Conservation (phyloP, 2,113 vertebrate genomes). For the Brienomyrus longianalis region DNA sequence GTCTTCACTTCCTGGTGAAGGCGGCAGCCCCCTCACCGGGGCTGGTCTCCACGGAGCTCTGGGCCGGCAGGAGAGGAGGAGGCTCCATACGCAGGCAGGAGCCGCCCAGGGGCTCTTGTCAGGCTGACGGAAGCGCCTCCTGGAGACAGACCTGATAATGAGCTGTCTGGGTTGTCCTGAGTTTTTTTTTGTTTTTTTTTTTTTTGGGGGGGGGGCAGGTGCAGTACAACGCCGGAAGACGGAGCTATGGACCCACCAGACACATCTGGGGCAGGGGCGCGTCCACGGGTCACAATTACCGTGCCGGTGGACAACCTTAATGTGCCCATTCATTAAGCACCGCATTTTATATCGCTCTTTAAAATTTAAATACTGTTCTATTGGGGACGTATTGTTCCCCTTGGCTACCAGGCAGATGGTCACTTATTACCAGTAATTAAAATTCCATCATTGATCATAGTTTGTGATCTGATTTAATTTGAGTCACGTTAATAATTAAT, state of each 20-base stretch:
- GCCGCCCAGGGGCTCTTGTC: not conserved
- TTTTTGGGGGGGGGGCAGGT: not conserved
- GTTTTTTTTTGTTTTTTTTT: not conserved
- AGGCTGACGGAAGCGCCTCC: constrained; percentile 10
- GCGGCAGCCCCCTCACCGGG: not conserved
- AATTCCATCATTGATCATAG: constrained; percentile 67
- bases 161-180: not conserved
- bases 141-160: constrained; percentile 18
- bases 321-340: constrained; percentile 54
- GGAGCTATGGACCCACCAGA: not conserved
- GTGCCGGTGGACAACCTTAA: constrained; percentile 37
- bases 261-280: constrained; percentile 30
- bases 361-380: constrained; percentile 51
- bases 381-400: constrained; percentile 42
- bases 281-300: constrained; percentile 26
- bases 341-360: constrained; percentile 41
- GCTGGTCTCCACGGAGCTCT: not conserved
- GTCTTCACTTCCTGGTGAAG: not conserved
- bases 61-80: not conserved
- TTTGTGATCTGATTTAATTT: constrained; percentile 63
- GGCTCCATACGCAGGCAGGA: not conserved
- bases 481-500: constrained; percentile 64
- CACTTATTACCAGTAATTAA: constrained; percentile 75
- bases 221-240: not conserved
- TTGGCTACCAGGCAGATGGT: constrained; percentile 70